Conservation (phyloP, 30 jellyfish, hydroid and myxozoan species). For the Mastigias papua region DNA sequence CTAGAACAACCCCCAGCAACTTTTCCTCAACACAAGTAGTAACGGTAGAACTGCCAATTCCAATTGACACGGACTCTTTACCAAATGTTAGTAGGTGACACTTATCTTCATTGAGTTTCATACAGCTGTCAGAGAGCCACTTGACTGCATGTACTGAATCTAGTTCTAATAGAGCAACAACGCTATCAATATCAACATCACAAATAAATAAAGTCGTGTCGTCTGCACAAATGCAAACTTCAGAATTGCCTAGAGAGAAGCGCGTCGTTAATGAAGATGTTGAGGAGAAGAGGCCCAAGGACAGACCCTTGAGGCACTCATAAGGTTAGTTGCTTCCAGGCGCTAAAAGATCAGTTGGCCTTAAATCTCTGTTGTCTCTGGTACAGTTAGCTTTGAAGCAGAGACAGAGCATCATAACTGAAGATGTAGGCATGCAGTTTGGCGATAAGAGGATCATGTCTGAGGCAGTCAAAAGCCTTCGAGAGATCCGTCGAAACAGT, state of each 20-base stretch:
- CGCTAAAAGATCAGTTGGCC: background rate
- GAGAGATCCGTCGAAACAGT: conserved; percentile 47
- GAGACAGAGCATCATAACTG: conserved; percentile 4
- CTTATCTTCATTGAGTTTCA: too few species aligned
- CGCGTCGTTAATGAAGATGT: background rate
- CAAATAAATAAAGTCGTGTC: background rate
- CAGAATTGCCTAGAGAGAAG: background rate
- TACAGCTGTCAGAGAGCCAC: too few species aligned
- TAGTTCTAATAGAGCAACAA: background rate
- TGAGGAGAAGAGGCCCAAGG: conserved; percentile 17
- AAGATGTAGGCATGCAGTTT: conserved; percentile 69
- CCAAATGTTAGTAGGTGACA: too few species aligned
- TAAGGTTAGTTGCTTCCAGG: background rate
- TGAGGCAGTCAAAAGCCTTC: conserved; percentile 32
- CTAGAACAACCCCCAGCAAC: too few species aligned
- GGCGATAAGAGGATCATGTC: background rate
- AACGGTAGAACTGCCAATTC: too few species aligned
- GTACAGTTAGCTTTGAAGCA: conserved; percentile 1
- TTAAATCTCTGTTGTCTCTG: conserved; percentile 60
- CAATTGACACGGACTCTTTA: too few species aligned
- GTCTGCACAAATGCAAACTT: background rate
- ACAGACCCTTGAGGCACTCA: conserved; percentile 37
- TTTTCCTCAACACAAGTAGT: too few species aligned
- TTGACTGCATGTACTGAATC: too few species aligned
- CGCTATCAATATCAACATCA: background rate